Evolutionary conservation across 2,113 vertebrate genomes (phyloP).

Genomic region (Pagrus major): DNA sequence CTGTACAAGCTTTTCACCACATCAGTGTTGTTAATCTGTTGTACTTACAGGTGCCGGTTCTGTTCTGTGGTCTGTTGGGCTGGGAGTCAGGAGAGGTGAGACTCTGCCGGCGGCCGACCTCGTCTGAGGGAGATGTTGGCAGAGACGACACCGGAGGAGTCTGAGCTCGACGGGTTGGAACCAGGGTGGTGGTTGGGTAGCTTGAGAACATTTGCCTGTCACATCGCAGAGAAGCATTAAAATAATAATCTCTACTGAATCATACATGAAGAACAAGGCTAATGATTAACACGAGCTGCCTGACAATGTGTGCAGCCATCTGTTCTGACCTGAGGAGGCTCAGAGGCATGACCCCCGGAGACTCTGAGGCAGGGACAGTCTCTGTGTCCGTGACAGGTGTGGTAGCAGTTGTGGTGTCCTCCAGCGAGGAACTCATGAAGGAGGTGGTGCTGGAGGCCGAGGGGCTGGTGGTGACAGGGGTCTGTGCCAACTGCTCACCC

Average conservation of each 20-base stretch:
- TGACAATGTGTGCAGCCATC: not conserved
- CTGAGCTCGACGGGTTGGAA: slow-evolving; percentile 93
- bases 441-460: slow-evolving; percentile 98
- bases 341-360: slow-evolving; percentile 97
- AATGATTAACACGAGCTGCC: not conserved
- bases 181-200: slow-evolving; percentile 94
- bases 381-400: slow-evolving; percentile 98
- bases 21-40: not conserved
- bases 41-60: slow-evolving; percentile 87
- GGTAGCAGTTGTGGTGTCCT: slow-evolving; percentile 98
- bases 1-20: not conserved
- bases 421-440: slow-evolving; percentile 98
- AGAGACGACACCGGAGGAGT: slow-evolving; percentile 96
- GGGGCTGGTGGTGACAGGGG: slow-evolving; percentile 96
- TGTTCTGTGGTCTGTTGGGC: slow-evolving; percentile 88
- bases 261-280: not conserved
- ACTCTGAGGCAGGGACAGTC: slow-evolving; percentile 94
- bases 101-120: slow-evolving; percentile 94
- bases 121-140: slow-evolving; percentile 96
- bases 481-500: slow-evolving; percentile 91
- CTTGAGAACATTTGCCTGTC: slow-evolving; percentile 99
- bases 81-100: slow-evolving; percentile 97
- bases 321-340: slow-evolving; percentile 92
- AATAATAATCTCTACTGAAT: not conserved
- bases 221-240: not conserved